Conservation (phyloP, 2,888 invertebrate species). For the Syrphus vitripennis region DNA sequence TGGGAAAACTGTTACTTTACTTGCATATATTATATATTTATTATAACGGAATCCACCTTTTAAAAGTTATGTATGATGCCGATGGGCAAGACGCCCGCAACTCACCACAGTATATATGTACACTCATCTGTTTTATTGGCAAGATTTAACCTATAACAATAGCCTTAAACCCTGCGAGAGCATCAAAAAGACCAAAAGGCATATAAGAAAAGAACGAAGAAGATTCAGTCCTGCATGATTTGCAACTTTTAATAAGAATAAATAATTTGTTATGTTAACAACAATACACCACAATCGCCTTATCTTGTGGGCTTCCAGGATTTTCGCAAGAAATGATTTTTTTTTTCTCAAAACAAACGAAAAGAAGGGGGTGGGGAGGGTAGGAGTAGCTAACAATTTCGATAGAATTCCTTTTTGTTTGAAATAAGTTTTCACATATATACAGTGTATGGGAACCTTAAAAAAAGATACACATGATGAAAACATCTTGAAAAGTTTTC, state of each 20-base stretch:
- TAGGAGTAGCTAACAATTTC: background rate
- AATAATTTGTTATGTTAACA: slow-evolving; percentile 63
- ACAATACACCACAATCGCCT: background rate
- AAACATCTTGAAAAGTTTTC: background rate
- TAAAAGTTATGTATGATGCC: background rate
- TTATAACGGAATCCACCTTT: slow-evolving; percentile 38
- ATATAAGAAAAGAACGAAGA: background rate
- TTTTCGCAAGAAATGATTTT: background rate
- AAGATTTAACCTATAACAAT: slow-evolving; percentile 46
- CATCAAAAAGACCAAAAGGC: background rate
- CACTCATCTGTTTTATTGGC: slow-evolving; percentile 47
- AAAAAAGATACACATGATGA: too few relatives aligned
- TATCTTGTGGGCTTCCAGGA: background rate
- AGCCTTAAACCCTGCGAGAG: background rate
- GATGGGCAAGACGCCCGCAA: background rate
- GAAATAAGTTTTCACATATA: background rate
- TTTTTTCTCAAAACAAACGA: background rate
- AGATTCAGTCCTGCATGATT: slow-evolving; percentile 36
- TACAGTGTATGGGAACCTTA: too few relatives aligned
- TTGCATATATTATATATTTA: background rate
- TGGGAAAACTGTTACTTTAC: slow-evolving; percentile 21
- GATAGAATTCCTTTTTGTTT: background rate
- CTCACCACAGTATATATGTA: background rate
- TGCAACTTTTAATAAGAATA: slow-evolving; percentile 64
- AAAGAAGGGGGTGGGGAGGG: background rate